Conservation (phyloP, 2,888 invertebrate genomes). For the Perizoma flavofasciatum region DNA sequence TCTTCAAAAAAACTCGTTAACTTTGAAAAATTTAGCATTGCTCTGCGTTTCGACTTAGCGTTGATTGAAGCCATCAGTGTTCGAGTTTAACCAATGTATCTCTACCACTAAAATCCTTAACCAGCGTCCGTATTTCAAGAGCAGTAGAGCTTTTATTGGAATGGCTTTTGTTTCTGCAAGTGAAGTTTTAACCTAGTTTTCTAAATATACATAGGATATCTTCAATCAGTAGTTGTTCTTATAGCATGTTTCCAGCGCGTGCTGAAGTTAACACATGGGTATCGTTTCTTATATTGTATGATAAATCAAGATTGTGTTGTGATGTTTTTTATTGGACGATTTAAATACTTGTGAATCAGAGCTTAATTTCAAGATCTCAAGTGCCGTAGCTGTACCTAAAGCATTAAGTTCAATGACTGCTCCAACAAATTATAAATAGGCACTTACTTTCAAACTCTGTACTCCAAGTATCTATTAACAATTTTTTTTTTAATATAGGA, state of each 20-base stretch:
- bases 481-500: too few relatives aligned
- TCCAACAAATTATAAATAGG: too few relatives aligned
- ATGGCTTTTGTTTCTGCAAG: constrained; percentile 3
- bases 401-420: too few relatives aligned
- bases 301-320: constrained; percentile 8
- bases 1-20: constrained; percentile 44
- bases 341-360: constrained; percentile 1
- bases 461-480: too few relatives aligned
- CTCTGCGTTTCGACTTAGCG: constrained; percentile 48
- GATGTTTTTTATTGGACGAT: constrained; percentile 6
- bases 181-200: constrained; percentile 37
- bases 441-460: too few relatives aligned
- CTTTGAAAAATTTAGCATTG: constrained; percentile 45
- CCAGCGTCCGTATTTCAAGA: constrained; percentile 12
- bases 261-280: constrained; percentile 39
- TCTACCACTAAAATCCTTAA: constrained; percentile 28
- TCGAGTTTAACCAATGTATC: constrained; percentile 40
- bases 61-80: constrained; percentile 62
- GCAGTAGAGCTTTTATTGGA: constrained; percentile 23
- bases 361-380: neutral
- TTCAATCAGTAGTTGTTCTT: constrained; percentile 57
- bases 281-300: constrained; percentile 19
- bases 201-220: constrained; percentile 55
- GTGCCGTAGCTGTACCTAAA: too few relatives aligned
- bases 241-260: constrained; percentile 45